Percentiles rank a stretch among this genome's conserved stretches.
These are phyloP conservation scores for Paramisgurnus dabryanus DNA, from an alignment of 2,113 vertebrate species.

Conservation along the genomic window DNA sequence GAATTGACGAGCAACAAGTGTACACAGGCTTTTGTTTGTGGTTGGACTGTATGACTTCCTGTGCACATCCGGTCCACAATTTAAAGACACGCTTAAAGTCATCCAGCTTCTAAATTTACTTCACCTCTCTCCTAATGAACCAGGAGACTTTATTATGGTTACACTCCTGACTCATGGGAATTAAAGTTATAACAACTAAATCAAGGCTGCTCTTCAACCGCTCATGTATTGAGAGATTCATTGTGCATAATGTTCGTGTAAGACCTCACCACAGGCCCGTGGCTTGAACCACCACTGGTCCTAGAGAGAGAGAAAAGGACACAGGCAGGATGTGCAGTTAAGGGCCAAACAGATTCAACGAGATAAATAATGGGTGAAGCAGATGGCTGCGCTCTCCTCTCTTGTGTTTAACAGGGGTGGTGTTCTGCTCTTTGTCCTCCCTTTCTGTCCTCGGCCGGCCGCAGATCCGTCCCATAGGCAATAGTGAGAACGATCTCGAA, in stretches of 20 bases:
- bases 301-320: neutral
- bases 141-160: neutral
- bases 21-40: neutral
- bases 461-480: neutral
- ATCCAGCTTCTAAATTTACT: neutral
- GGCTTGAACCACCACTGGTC: neutral
- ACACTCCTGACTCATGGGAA: neutral
- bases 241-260: too few species aligned
- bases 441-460: neutral
- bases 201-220: neutral
- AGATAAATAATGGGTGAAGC: conserved; percentile 54
- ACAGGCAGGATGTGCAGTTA: conserved; percentile 52
- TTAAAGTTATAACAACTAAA: neutral
- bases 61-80: neutral
- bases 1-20: neutral
- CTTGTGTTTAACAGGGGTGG: conserved; percentile 40
- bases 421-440: conserved; percentile 58
- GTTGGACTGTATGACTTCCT: neutral
- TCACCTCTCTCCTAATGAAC: neutral
- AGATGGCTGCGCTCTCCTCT: conserved; percentile 50
- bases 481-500: neutral
- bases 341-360: conserved; percentile 46
- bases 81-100: neutral
- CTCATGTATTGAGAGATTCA: neutral
- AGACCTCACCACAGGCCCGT: neutral